phyloP scores from a whole-genome alignment of 2,797 vertebrate genomes.

The Meriones psammophilus region DNA sequence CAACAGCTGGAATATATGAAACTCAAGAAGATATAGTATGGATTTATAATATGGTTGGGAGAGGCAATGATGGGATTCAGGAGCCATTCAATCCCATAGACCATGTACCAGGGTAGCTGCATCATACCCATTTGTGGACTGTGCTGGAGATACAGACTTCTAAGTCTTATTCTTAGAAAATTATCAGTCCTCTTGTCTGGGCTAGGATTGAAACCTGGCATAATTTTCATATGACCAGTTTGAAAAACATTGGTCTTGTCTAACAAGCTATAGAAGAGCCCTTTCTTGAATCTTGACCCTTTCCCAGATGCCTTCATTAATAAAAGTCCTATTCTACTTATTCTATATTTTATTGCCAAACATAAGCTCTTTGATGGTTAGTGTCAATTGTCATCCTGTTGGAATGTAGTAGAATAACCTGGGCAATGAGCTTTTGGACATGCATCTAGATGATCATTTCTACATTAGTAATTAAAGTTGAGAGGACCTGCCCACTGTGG shows the following conservation, averaged over 20 bases:
- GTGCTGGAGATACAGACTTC: not conserved
- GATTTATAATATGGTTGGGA: not conserved
- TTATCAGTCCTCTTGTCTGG: not conserved
- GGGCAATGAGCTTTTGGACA: not conserved
- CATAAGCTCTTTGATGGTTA: not conserved
- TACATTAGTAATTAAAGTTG: not conserved
- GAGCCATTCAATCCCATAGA: not conserved
- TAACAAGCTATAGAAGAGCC: not conserved
- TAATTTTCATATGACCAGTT: not conserved
- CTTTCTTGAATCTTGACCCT: not conserved
- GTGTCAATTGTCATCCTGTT: not conserved
- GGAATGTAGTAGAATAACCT: not conserved
- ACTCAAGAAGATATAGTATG: not conserved
- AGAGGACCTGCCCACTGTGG: not conserved
- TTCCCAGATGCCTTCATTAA: not conserved
- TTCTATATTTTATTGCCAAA: not conserved
- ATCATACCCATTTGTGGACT: not conserved
- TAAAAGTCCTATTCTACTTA: not conserved
- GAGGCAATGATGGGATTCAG: not conserved
- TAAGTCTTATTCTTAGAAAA: slow-evolving; percentile 10
- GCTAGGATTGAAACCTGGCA: not conserved
- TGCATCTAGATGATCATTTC: not conserved
- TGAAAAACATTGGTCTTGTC: not conserved
- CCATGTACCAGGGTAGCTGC: not conserved
- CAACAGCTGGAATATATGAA: not conserved